phyloP scores from a whole-genome alignment of 2,797 vertebrate species.

The Myotis myotis region DNA sequence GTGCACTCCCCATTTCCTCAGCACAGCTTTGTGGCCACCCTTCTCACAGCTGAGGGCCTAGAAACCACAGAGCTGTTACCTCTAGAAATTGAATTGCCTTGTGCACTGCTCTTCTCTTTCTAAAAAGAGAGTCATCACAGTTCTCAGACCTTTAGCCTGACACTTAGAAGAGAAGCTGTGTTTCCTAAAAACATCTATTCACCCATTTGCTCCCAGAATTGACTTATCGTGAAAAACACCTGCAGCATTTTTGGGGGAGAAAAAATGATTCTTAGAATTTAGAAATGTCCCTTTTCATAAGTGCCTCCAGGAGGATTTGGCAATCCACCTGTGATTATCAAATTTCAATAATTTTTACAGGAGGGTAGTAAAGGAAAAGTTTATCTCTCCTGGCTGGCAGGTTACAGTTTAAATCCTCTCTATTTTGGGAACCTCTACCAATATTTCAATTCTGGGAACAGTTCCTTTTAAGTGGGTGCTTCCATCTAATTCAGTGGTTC shows the following conservation, averaged over 20 bases:
- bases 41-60: background rate
- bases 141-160: background rate
- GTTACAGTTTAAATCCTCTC: background rate
- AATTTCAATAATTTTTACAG: background rate
- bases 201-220: background rate
- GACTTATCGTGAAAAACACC: background rate
- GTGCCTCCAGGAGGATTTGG: background rate
- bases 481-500: background rate
- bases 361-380: background rate
- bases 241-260: background rate
- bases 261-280: background rate
- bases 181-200: background rate
- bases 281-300: background rate
- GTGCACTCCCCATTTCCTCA: accelerated
- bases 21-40: background rate
- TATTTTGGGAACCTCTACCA: background rate
- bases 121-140: background rate
- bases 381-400: background rate
- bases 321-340: background rate
- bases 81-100: background rate
- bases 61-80: background rate
- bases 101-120: background rate
- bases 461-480: background rate
- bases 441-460: background rate
- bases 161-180: background rate